phyloP scores from a whole-genome alignment of 2,797 vertebrate genomes.

The Orientallactaga sibirica region DNA sequence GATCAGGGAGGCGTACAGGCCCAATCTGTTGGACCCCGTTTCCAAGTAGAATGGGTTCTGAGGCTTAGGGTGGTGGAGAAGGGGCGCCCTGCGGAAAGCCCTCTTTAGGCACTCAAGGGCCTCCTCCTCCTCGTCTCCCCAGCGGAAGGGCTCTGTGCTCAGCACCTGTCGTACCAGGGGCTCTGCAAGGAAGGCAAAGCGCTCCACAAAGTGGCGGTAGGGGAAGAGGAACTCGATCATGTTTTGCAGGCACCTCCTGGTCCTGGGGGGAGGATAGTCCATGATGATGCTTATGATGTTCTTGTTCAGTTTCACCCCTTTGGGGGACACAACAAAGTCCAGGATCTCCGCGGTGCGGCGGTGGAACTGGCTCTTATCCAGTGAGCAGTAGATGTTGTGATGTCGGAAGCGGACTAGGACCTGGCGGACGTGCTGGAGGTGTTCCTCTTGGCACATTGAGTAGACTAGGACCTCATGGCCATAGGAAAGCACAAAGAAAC shows the following conservation, averaged over 20 bases:
- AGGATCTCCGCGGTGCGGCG: slow-evolving; percentile 52
- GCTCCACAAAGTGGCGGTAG: slow-evolving; percentile 78
- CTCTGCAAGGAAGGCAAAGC: slow-evolving; percentile 3
- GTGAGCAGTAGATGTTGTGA: slow-evolving; percentile 74
- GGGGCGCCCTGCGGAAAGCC: slow-evolving; percentile 54
- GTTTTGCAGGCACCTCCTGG: slow-evolving; percentile 30
- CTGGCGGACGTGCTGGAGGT: slow-evolving; percentile 64
- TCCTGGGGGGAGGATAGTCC: background rate
- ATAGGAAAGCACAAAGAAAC: slow-evolving; percentile 46
- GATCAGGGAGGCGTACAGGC: slow-evolving; percentile 66
- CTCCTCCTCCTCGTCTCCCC: slow-evolving; percentile 68
- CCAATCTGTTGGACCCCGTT: background rate
- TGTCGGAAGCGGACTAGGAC: slow-evolving; percentile 71
- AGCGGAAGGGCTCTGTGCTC: background rate
- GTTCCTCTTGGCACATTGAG: slow-evolving; percentile 72
- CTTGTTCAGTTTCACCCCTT: slow-evolving; percentile 73
- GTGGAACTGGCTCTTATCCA: slow-evolving; percentile 77
- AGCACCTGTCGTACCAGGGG: slow-evolving; percentile 65
- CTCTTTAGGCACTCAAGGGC: slow-evolving; percentile 69
- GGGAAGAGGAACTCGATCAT: slow-evolving; percentile 59
- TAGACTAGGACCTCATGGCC: slow-evolving; percentile 75
- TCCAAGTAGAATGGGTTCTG: slow-evolving; percentile 78
- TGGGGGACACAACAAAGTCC: slow-evolving; percentile 69
- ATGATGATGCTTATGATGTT: slow-evolving; percentile 4
- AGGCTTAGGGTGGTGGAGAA: slow-evolving; percentile 67